Evolutionary conservation across 2,797 vertebrate genomes (phyloP), one percentile per base, ranked within the genome.

Genomic region (Paedocypris micromegethes): DNA sequence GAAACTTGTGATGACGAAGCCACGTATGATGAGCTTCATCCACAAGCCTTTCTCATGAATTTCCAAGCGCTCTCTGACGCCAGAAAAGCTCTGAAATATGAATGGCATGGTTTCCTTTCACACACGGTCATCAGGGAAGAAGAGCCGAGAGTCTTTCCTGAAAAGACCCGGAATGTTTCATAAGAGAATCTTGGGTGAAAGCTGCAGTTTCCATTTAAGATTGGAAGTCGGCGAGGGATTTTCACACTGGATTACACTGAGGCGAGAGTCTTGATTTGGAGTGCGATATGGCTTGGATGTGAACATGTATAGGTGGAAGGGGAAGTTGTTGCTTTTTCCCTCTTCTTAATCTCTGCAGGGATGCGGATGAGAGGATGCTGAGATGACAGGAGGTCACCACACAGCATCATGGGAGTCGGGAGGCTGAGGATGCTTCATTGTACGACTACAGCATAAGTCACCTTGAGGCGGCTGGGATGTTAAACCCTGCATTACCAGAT

Each of bases 21-120:
- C 5, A 58, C 57, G 60, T 75, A 70, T 68, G 54, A 68, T 78
- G 76, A 83, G 78, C 72, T 83, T 82, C 77, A 59, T 50, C 73
- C 71, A 44, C 64, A 74, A 6, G 44, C 77, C 69, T 68, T 73
- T 46, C 63, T 83, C 52, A 54, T 84, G 78, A 78, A 75, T 83
- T 83, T 86, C 86, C 80, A 84, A 77, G 65, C 68, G 53, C 41
- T 47, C 37, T 59, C 62, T 64, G 74, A 72, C 59, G 78, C 86
- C 83, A 80, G 73, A 75, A 78, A 75, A 64, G 59, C 68, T 64
- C 82, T 84, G 71, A 84, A 84, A 84, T 83, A 85, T 82, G 80
- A 67, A 83, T 79, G 77, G 69, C 37, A 65, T 63, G 47, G 46
- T 61, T 75, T 80, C 77, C 79, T 83, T 82, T 84, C 51, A 68